Percentiles rank a stretch among this genome's conserved stretches.
These are phyloP conservation scores for Acrobasis consociella DNA, from an alignment of 2,888 invertebrate species.

Conservation along the genomic window DNA sequence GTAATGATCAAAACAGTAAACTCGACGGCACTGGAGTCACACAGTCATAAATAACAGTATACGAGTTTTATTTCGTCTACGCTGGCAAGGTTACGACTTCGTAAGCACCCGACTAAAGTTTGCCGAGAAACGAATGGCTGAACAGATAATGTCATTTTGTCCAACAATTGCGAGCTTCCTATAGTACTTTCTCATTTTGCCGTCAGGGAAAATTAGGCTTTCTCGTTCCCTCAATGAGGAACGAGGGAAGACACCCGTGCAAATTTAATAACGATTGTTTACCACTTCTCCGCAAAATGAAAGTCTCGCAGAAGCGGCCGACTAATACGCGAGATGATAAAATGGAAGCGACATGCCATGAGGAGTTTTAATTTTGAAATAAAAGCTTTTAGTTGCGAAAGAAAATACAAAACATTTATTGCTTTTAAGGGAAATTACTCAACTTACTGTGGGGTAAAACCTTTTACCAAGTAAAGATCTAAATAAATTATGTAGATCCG, in stretches of 20 bases:
- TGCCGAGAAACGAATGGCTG: slow-evolving; percentile 57
- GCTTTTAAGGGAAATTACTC: background rate
- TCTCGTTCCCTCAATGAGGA: slow-evolving; percentile 59
- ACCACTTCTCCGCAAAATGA: slow-evolving; percentile 70
- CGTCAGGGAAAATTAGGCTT: slow-evolving; percentile 54
- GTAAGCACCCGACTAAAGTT: slow-evolving; percentile 58
- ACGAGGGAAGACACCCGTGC: slow-evolving; percentile 69
- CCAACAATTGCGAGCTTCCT: slow-evolving; percentile 60
- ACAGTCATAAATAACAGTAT: slow-evolving; percentile 48
- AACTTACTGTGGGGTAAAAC: no score
- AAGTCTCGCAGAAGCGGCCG: slow-evolving; percentile 63
- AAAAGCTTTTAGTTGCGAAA: background rate
- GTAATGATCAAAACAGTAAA: slow-evolving; percentile 24
- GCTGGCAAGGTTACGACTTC: slow-evolving; percentile 53
- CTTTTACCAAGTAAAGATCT: no score
- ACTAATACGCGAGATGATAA: slow-evolving; percentile 50
- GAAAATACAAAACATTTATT: background rate
- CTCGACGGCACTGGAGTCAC: slow-evolving; percentile 17
- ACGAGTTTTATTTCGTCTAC: slow-evolving; percentile 54
- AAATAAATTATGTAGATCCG: no score
- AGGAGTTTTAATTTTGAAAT: slow-evolving; percentile 2
- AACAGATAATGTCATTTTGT: slow-evolving; percentile 66
- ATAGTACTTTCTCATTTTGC: slow-evolving; percentile 53
- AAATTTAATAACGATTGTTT: slow-evolving; percentile 82
- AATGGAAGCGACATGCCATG: slow-evolving; percentile 6